phyloP scores from a whole-genome alignment of 1,140 invertebrate genomes.

The Lasioglossum baleicum region DNA sequence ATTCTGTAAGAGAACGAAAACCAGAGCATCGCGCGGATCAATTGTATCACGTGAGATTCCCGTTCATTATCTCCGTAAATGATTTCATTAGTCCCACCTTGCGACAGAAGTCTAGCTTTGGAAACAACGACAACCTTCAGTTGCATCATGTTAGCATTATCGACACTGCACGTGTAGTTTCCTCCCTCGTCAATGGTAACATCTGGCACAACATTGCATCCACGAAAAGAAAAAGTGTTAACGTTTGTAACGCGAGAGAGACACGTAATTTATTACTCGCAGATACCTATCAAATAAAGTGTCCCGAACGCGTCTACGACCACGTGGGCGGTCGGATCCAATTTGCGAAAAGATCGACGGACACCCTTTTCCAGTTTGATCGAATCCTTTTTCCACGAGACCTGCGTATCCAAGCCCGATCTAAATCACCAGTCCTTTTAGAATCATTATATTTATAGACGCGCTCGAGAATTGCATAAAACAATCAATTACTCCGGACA shows the following conservation, averaged over 20 bases:
- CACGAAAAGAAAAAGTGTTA: not conserved
- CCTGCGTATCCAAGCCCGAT: constrained; percentile 72
- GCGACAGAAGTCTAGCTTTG: constrained; percentile 75
- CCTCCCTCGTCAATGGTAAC: constrained; percentile 80
- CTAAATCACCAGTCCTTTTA: constrained; percentile 53
- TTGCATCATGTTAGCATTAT: constrained; percentile 79
- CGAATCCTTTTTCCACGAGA: constrained; percentile 79
- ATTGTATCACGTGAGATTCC: not conserved
- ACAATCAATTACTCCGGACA: constrained; percentile 78
- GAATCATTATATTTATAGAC: not conserved
- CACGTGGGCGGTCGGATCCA: constrained; percentile 75
- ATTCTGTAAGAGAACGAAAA: constrained; percentile 67
- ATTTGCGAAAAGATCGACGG: constrained; percentile 72
- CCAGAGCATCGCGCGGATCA: not conserved
- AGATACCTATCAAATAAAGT: constrained; percentile 79
- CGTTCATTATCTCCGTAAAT: not conserved
- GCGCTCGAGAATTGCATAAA: not conserved
- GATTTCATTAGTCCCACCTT: constrained; percentile 67
- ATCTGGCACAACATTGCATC: constrained; percentile 59
- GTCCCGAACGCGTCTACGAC: constrained; percentile 81
- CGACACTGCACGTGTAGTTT: constrained; percentile 81
- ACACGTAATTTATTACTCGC: not conserved
- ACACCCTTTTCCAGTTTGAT: constrained; percentile 73
- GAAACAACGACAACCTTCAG: constrained; percentile 78
- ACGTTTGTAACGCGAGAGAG: not conserved